phyloP scores from a whole-genome alignment of 2,888 invertebrate species.

The Phortica okadai region DNA sequence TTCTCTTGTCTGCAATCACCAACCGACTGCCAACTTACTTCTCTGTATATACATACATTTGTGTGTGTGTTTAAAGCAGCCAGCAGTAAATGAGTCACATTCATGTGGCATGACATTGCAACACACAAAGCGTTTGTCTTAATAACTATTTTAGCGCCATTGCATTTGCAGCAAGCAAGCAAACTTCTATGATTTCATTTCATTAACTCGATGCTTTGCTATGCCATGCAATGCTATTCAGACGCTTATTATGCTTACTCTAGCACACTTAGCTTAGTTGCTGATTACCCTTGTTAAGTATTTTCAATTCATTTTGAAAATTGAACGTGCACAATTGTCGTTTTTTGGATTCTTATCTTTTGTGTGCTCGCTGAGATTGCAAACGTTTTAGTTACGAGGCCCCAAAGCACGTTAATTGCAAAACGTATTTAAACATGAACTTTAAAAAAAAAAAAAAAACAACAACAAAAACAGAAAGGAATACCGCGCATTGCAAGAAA shows the following conservation, averaged over 20 bases:
- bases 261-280: not conserved
- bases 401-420: conserved; percentile 14
- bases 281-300: conserved; percentile 12
- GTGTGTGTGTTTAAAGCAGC: not conserved
- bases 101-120: no score
- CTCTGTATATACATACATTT: not conserved
- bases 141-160: no score
- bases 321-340: conserved; percentile 25
- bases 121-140: no score
- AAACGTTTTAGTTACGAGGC: conserved; percentile 8
- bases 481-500: no score
- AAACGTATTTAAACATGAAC: not conserved
- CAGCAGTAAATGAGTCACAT: no score
- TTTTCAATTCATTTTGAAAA: conserved; percentile 25
- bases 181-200: no score
- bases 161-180: no score
- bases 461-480: no score
- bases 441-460: no score
- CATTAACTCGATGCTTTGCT: no score
- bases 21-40: no score
- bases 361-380: not conserved
- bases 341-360: not conserved
- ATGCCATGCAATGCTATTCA: not conserved
- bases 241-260: not conserved
- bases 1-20: not conserved